Evolutionary conservation across 1,140 invertebrate genomes (phyloP).

Genomic region (Platyscapa corneri): DNA sequence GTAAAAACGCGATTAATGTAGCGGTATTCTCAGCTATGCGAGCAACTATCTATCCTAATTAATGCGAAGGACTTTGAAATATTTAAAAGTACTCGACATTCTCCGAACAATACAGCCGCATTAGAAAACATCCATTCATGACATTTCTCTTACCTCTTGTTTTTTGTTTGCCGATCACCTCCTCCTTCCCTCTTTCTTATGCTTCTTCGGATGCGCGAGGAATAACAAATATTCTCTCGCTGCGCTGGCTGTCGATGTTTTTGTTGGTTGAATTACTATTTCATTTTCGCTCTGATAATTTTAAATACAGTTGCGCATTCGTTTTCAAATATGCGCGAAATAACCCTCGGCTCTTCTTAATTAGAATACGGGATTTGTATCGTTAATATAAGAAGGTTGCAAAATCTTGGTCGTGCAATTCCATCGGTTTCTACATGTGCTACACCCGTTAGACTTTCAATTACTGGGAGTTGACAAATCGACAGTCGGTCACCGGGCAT

Average conservation of each 20-base stretch:
- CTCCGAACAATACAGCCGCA: background rate
- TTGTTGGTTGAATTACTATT: background rate
- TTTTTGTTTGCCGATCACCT: background rate
- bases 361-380: background rate
- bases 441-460: conserved; percentile 23
- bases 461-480: conserved; percentile 28
- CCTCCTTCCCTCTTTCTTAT: background rate
- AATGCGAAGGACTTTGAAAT: background rate
- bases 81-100: conserved; percentile 20
- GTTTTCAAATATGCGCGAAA: background rate
- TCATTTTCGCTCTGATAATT: too few relatives aligned
- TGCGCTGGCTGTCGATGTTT: background rate
- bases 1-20: background rate
- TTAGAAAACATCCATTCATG: background rate
- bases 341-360: background rate
- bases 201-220: background rate
- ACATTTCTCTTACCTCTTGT: background rate
- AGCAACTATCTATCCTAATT: background rate
- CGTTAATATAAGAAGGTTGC: conserved; percentile 3
- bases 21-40: background rate
- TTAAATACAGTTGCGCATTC: background rate
- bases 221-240: conserved; percentile 2
- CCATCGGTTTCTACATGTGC: background rate
- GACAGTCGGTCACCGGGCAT: conserved; percentile 6
- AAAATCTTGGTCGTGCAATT: conserved; percentile 13